Evolutionary conservation across 2,797 vertebrate species (phyloP), one percentile per base, ranked within the genome.

Genomic region (Pampus argenteus): DNA sequence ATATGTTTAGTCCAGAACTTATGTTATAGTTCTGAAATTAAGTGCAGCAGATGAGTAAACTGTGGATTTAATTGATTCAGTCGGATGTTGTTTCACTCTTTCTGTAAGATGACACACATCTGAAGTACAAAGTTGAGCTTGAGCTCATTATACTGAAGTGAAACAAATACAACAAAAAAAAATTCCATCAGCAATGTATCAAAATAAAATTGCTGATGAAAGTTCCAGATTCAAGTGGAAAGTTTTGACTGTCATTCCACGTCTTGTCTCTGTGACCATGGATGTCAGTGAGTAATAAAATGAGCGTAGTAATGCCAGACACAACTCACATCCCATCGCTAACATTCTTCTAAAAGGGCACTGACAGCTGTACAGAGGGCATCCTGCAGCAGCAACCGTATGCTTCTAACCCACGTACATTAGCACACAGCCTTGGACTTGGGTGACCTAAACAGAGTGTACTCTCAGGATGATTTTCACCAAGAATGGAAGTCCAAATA

Each of bases 301-400:
- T 18, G 20, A 69, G 38, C 13, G 18, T 31, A 18, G 25, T 22
- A 36, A 77, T 14, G 15, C 40, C 65, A 42, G 13, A 56, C 23
- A 52, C 56, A 49, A 28, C 74, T 56, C 51, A 70, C 51, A 61
- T 76, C 59, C 72, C 52, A 71, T 63, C 55, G 56, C 17, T 57
- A 58, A 34, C 9, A 38, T 49, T 44, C 64, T 31, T 49, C 50
- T 61, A 17, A 55, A 51, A 72, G 54, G 55, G 5, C 57, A 36
- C 29, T 22, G 52, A 49, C 11, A 15, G 15, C 38, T 50, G 20
- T 44, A 69, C 6, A 26, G 31, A 70, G 11, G 13, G 18, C 56
- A 72, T 67, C 15, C 47, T 68, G 48, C 23, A 45, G 5, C 22
- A 59, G 48, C 22, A 17, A 26, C n/a, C 10, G 5, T 22, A 23